phyloP scores from a whole-genome alignment of 2,797 vertebrate species.

The Myripristis jacobus region DNA sequence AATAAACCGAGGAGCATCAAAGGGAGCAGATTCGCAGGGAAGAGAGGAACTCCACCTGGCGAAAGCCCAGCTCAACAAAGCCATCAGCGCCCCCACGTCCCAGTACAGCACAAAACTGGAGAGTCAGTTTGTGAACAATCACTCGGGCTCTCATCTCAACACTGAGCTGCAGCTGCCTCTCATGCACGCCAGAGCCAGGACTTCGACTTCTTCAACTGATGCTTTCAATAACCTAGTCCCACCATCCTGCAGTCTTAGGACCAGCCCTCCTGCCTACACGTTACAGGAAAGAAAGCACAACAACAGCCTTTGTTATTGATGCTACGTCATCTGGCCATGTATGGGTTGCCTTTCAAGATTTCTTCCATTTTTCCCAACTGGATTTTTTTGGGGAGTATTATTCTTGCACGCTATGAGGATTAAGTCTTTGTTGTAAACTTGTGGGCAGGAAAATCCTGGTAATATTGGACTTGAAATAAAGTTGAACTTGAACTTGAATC shows the following conservation, averaged over 20 bases:
- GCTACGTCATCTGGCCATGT: no score
- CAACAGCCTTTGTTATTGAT: no score
- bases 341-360: no score
- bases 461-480: no score
- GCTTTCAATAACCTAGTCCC: conserved; percentile 48
- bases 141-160: conserved; percentile 62
- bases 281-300: no score
- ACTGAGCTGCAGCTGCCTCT: conserved; percentile 46
- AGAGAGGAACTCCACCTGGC: conserved; percentile 71
- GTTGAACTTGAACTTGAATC: no score
- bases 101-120: conserved; percentile 46
- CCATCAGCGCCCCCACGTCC: conserved; percentile 64
- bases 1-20: conserved; percentile 67
- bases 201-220: conserved; percentile 45
- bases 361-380: no score
- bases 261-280: conserved; percentile 1
- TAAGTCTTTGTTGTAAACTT: no score
- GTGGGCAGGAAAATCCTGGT: no score
- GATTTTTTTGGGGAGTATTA: no score
- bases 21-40: conserved; percentile 53
- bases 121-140: conserved; percentile 55
- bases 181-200: conserved; percentile 32
- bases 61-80: conserved; percentile 69
- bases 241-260: conserved; percentile 41
- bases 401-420: no score